These are phyloP conservation scores for Antheraea pernyi DNA, from an alignment of 1,140 invertebrate species.

Conservation along the genomic window DNA sequence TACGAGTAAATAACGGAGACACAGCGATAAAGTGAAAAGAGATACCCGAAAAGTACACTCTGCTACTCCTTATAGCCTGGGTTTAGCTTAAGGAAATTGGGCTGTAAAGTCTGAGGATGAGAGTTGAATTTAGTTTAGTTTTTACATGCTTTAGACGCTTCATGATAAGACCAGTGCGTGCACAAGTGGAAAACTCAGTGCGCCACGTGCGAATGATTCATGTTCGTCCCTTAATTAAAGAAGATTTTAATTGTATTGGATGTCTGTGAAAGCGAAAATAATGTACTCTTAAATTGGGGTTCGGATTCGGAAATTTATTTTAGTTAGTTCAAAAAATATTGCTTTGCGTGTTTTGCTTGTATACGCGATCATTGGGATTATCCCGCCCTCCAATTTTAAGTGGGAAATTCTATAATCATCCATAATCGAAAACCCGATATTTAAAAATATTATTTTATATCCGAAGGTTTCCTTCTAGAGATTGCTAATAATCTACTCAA, in stretches of 20 bases:
- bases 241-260: conserved; percentile 80
- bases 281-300: conserved; percentile 78
- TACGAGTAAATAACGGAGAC: conserved; percentile 74
- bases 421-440: no score
- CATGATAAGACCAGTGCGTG: conserved; percentile 47
- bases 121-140: conserved; percentile 42
- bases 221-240: conserved; percentile 79
- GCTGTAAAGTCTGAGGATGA: conserved; percentile 35
- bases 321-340: conserved; percentile 63
- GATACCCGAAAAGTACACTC: conserved; percentile 52
- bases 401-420: no score
- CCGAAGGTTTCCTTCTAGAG: no score
- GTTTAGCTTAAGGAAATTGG: conserved; percentile 27
- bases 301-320: conserved; percentile 72
- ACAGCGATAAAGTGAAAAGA: conserved; percentile 75
- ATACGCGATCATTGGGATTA: background rate
- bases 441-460: no score
- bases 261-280: conserved; percentile 79
- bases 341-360: conserved; percentile 56
- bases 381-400: no score
- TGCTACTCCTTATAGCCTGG: conserved; percentile 43
- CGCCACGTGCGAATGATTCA: conserved; percentile 80
- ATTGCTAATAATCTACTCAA: no score
- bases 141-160: conserved; percentile 35
- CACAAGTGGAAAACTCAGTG: conserved; percentile 76